Evolutionary conservation across 2,113 vertebrate species (phyloP).

Genomic region (Muntiacus reevesi): DNA sequence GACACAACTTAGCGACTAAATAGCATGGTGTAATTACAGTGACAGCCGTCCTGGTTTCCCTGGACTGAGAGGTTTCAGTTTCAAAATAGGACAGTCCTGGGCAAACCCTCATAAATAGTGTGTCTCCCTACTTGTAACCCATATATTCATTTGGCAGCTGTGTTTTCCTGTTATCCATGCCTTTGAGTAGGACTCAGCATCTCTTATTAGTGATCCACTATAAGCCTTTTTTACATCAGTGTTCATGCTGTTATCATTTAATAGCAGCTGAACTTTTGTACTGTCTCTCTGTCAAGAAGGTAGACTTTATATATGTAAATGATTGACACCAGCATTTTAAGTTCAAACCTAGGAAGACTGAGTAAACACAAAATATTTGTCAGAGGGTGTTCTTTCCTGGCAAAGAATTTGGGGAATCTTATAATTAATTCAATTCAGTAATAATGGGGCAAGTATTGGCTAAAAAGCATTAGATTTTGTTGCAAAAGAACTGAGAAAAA

Average conservation of each 20-base stretch:
- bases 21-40: neutral
- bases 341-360: neutral
- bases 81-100: neutral
- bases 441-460: neutral
- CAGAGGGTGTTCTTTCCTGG: neutral
- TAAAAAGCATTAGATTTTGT: neutral
- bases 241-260: neutral
- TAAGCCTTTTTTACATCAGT: neutral
- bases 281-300: neutral
- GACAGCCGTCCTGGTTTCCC: neutral
- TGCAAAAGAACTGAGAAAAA: neutral
- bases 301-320: neutral
- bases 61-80: neutral
- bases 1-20: neutral
- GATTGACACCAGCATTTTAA: neutral
- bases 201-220: neutral
- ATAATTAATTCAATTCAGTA: neutral
- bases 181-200: neutral
- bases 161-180: neutral
- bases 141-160: neutral
- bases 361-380: neutral
- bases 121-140: neutral
- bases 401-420: slow-evolving; percentile 7
- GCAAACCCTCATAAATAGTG: neutral
- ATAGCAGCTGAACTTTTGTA: neutral